A percentile compares a stretch with the other conserved stretches of the same genome.
Conservation (phyloP, 2,888 invertebrate genomes). For the Amblyteles armatorius region DNA sequence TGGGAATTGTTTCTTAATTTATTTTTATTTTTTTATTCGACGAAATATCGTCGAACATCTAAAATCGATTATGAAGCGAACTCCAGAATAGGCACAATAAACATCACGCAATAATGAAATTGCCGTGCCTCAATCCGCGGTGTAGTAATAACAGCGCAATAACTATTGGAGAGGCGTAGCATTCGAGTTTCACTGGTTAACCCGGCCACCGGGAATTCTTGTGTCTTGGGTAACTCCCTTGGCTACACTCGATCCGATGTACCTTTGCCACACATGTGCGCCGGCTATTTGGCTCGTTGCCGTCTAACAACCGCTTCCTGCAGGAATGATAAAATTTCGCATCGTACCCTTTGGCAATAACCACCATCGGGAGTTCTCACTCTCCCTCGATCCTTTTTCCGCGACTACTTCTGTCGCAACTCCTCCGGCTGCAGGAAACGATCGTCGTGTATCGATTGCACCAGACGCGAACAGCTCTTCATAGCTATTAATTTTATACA, state of each 20-base stretch:
- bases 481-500: conserved; percentile 13
- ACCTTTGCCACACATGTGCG: conserved; percentile 9
- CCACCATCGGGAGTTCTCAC: conserved; percentile 34
- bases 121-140: conserved; percentile 27
- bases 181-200: conserved; percentile 61
- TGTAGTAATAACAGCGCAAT: conserved; percentile 58
- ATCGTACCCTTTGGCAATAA: conserved; percentile 53
- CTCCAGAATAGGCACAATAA: conserved; percentile 31
- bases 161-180: conserved; percentile 53
- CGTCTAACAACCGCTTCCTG: conserved; percentile 62
- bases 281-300: conserved; percentile 40
- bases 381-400: conserved; percentile 23
- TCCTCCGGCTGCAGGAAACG: conserved; percentile 38
- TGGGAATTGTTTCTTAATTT: conserved; percentile 11
- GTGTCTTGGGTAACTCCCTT: conserved; percentile 43
- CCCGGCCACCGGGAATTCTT: conserved; percentile 56
- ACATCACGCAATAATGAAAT: conserved; percentile 62
- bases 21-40: background rate
- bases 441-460: conserved; percentile 44
- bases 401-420: conserved; percentile 26
- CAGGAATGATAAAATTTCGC: conserved; percentile 59
- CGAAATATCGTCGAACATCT: background rate
- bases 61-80: background rate
- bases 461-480: background rate
- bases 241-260: conserved; percentile 42